phyloP scores from a whole-genome alignment of 1,140 invertebrate species.

The Halesus radiatus region DNA sequence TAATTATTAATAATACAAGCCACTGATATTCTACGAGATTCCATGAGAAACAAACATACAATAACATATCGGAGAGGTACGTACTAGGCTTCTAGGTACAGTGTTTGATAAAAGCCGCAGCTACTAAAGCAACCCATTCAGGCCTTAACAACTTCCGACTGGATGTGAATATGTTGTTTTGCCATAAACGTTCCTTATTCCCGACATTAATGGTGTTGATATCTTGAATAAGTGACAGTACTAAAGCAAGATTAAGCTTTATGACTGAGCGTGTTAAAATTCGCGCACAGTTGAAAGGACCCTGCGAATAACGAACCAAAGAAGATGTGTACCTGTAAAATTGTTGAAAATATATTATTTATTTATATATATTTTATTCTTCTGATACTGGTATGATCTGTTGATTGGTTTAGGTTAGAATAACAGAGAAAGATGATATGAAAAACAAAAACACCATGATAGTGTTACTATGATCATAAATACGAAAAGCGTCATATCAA shows the following conservation, averaged over 20 bases:
- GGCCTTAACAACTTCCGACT: constrained; percentile 14
- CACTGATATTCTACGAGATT: too few relatives aligned
- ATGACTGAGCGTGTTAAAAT: constrained; percentile 25
- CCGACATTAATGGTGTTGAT: constrained; percentile 22
- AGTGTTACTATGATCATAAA: too few relatives aligned
- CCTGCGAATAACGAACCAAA: too few relatives aligned
- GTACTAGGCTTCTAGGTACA: not conserved
- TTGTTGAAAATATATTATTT: too few relatives aligned
- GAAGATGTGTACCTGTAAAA: too few relatives aligned
- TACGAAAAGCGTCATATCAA: too few relatives aligned
- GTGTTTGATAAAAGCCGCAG: not conserved
- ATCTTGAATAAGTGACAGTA: constrained; percentile 18
- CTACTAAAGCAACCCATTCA: constrained; percentile 27
- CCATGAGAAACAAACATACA: not conserved
- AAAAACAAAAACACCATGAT: too few relatives aligned
- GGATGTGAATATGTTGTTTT: constrained; percentile 31
- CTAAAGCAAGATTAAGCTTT: constrained; percentile 25
- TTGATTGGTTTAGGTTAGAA: too few relatives aligned
- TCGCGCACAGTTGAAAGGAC: constrained; percentile 10
- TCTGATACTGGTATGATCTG: too few relatives aligned
- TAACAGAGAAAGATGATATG: too few relatives aligned
- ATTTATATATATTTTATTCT: too few relatives aligned
- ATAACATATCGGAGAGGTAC: not conserved
- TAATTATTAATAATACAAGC: too few relatives aligned
- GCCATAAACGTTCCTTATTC: constrained; percentile 28